Evolutionary conservation across 2,113 vertebrate genomes (phyloP), one percentile per base, ranked within the genome.

Genomic region (Hippocampus mohnikei): DNA sequence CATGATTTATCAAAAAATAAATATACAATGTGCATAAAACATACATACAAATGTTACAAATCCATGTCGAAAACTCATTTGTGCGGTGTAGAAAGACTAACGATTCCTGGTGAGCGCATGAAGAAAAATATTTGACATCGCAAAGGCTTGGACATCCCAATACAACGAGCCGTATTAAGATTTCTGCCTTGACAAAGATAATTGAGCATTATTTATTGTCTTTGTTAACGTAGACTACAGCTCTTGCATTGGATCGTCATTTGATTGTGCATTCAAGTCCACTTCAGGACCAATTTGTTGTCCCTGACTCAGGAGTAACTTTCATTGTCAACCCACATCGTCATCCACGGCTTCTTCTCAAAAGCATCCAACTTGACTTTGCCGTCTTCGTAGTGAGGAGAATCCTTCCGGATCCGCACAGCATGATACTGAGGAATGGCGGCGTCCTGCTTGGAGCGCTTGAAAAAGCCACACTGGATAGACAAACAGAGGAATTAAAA

Each of bases 381-480:
- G 66, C 90, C 94, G 0, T 94, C 94, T 75, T 92, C 92, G 76
- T 91, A 88, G 68, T 93, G 91, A 2, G 91, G 89, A 25, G 95
- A 92, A 84, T 96, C 95, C 85, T 95, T 98, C 10, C 92, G 93
- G 78, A 98, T 98, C 78, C 95, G 93, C 74, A 98, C 95, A 6
- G 97, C 97, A 10, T 98, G 92, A 90, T 99, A 98, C 75, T 90
- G 93, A 62, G 97, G 97, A 77, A 98, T 82, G 20, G 91, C 95
- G 87, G 96, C 93, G 13, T 96, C 94, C 84, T 94, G 95, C 90
- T 94, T 94, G 74, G 96, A 93, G 59, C 95, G 97, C 81, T 92
- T 94, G 90, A 98, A 99, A 94, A 99, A 98, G 82, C 97, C 97
- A 55, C 95, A 99, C 97, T 99, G 87, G 52, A 16, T 12, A 23